Evolutionary conservation across 2,888 invertebrate species (phyloP).

Genomic region (Sericinus montela): DNA sequence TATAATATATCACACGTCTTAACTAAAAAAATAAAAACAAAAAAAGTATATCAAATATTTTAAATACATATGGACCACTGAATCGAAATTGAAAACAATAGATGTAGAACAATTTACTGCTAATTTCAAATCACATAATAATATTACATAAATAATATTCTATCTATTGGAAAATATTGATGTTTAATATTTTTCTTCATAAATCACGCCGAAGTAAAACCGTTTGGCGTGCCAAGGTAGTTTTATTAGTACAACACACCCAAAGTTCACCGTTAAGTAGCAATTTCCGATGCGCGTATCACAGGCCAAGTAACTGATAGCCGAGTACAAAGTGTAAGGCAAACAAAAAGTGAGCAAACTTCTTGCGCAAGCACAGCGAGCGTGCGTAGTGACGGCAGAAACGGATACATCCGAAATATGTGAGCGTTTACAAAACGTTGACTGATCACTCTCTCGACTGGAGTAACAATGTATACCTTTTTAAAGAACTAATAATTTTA

Average conservation of each 20-base stretch:
- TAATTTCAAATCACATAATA: too few species aligned
- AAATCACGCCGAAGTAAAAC: neutral
- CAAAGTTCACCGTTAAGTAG: constrained; percentile 16
- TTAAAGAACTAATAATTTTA: too few species aligned
- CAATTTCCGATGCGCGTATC: constrained; percentile 18
- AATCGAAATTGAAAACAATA: too few species aligned
- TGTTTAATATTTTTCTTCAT: neutral
- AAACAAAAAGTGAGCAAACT: constrained; percentile 21
- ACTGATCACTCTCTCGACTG: too few species aligned
- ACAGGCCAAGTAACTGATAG: constrained; percentile 12
- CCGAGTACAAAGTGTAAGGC: constrained; percentile 20
- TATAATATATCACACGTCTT: too few species aligned
- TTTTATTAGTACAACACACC: neutral
- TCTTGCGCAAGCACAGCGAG: constrained; percentile 19
- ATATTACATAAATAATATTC: too few species aligned
- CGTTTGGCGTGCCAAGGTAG: neutral
- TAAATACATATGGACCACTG: neutral
- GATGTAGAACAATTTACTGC: too few species aligned
- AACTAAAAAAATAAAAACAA: too few species aligned
- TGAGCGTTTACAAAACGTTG: neutral
- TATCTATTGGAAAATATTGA: too few species aligned
- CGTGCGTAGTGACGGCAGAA: constrained; percentile 7
- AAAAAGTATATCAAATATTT: neutral
- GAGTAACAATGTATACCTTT: too few species aligned
- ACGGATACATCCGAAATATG: constrained; percentile 4